Evolutionary conservation across 2,888 invertebrate genomes (phyloP), one percentile per base, ranked within the genome.

Genomic region (Artemia sinica): DNA sequence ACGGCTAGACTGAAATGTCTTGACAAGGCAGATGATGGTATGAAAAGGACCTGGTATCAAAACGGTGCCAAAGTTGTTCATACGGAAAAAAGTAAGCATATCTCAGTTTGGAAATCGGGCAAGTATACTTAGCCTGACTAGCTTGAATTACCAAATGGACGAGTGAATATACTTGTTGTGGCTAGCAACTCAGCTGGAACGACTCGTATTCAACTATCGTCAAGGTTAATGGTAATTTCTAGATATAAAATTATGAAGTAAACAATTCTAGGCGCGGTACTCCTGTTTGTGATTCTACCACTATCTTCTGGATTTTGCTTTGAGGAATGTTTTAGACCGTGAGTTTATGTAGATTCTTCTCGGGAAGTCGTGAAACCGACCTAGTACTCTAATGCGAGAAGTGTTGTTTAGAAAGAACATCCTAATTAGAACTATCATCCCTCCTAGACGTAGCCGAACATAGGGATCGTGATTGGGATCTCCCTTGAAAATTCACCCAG

Each of bases 1-100:
- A 72, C 87, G 85, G 74, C 88, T 89, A 79, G 84, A 82, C 81
- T 82, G 85, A 80, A 81, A 84, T 81, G 76, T 78, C 72, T 75
- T 80, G 49, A 79, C n/a, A 79, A 72, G 76, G 76, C n/a, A 14
- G 78, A 78, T 73, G 68, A 73, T 67, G 83, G 82, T 70, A 75
- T 84, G 73, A 77, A 81, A 74, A 81, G 83, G 73, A 75, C 75
- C 71, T 84, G 84, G 84, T 80, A 83, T 72, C 82, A 88, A 76
- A 84, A 86, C 76, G 84, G 84, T 13, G 52, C 67, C 14, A 51
- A 50, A 41, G 63, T 69, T 51, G 28, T 69, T 66, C 72, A 75
- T 68, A 72, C 69, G 50, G 11, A n/a, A 50, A 50, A 69, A 70
- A 48, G 73, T 76, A 41, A 58, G 68, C 67, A 68, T 52, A n/a